These are phyloP conservation scores for Petroica traversi DNA, from an alignment of 2,113 vertebrate genomes.

Conservation along the genomic window DNA sequence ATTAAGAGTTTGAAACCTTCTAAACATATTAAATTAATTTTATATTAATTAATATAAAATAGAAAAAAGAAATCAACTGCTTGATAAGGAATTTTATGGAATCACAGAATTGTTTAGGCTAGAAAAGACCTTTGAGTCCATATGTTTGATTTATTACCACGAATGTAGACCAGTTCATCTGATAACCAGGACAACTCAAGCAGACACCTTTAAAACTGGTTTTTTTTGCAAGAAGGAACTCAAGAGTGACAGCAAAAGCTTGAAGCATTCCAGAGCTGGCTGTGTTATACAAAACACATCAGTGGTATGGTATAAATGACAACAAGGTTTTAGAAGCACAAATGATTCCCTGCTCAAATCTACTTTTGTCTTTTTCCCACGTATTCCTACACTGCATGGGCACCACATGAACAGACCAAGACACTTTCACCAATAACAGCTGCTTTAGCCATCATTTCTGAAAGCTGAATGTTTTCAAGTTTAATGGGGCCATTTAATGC, in stretches of 20 bases:
- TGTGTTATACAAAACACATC: neutral
- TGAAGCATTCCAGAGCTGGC: neutral
- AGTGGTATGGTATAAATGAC: neutral
- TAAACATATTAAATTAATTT: neutral
- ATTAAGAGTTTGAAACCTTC: neutral
- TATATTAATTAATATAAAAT: neutral
- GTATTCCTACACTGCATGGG: neutral
- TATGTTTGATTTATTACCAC: neutral
- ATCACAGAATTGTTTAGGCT: neutral
- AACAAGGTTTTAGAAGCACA: neutral
- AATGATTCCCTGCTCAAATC: neutral
- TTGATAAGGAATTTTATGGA: neutral
- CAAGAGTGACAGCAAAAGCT: neutral
- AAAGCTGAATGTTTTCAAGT: neutral
- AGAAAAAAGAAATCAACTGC: neutral
- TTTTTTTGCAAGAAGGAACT: neutral
- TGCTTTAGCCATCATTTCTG: neutral
- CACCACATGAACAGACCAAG: neutral
- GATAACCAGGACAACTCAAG: neutral
- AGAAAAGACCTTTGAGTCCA: neutral
- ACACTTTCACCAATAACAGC: neutral
- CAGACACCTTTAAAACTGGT: neutral
- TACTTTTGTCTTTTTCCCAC: neutral
- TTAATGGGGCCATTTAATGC: neutral
- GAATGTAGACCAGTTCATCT: neutral